A percentile compares a stretch with the other conserved stretches of the same genome.
These are phyloP conservation scores for Todiramphus chloris DNA, from an alignment of 2,113 vertebrate genomes.

Conservation along the genomic window DNA sequence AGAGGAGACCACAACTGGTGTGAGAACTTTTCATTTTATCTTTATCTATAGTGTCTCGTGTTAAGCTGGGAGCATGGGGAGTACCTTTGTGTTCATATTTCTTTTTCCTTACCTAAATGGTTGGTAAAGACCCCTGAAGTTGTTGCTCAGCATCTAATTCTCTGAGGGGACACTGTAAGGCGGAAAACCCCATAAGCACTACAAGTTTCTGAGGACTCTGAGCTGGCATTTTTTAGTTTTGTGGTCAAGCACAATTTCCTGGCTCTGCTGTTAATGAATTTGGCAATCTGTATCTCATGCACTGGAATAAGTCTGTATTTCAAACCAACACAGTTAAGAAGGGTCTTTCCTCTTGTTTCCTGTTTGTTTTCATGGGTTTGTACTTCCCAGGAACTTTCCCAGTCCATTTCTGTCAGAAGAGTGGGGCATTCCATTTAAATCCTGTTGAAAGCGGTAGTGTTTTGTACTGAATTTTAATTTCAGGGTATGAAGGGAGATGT, in stretches of 20 bases:
- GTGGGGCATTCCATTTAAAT: not conserved
- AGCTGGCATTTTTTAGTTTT: not conserved
- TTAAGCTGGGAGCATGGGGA: not conserved
- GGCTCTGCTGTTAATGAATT: not conserved
- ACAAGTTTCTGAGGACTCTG: not conserved
- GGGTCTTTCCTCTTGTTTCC: not conserved
- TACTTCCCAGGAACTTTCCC: not conserved
- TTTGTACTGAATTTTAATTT: not conserved
- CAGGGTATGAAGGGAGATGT: not conserved
- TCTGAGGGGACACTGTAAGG: not conserved
- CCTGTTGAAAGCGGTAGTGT: not conserved
- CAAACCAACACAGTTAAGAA: not conserved
- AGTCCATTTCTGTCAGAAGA: not conserved
- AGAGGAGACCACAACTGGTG: accelerated
- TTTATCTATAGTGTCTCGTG: not conserved
- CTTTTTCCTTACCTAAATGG: not conserved
- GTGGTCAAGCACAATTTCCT: not conserved
- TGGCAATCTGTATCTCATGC: not conserved
- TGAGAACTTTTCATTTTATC: not conserved
- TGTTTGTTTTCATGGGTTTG: not conserved
- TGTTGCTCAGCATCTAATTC: not conserved
- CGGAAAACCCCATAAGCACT: not conserved
- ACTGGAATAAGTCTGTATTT: not conserved
- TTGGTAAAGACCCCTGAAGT: not conserved
- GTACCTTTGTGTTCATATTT: not conserved